Percentiles rank a stretch among this genome's conserved stretches.
phyloP scores from a whole-genome alignment of 2,797 vertebrate species.

The Cuculus canorus region DNA sequence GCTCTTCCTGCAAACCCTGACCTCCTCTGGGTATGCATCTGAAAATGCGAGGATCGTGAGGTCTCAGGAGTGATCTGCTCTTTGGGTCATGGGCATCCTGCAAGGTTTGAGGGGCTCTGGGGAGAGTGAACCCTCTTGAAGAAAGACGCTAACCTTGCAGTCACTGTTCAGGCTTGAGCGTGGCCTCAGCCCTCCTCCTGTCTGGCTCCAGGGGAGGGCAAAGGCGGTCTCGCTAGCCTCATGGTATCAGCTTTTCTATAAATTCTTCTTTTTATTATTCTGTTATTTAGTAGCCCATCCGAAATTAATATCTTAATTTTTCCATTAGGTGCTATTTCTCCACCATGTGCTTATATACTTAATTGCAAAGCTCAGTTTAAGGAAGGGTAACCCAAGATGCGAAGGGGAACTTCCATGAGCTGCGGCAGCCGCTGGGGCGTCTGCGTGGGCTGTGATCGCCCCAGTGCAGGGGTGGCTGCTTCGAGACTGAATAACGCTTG shows the following conservation, averaged over 20 bases:
- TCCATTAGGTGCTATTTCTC: not conserved
- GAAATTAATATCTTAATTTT: not conserved
- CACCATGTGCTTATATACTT: not conserved
- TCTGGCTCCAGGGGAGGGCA: not conserved
- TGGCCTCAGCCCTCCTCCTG: not conserved
- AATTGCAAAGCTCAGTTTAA: not conserved
- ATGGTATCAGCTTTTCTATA: not conserved
- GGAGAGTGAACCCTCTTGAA: not conserved
- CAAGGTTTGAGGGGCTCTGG: not conserved
- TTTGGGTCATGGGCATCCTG: not conserved
- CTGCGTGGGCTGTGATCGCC: not conserved
- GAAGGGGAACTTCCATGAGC: not conserved
- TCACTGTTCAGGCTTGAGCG: not conserved
- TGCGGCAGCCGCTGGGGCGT: rapidly evolving
- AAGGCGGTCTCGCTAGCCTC: not conserved
- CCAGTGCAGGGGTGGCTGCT: rapidly evolving
- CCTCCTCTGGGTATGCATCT: not conserved
- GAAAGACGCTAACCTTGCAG: not conserved
- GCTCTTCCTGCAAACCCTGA: not conserved
- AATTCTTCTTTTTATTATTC: not conserved
- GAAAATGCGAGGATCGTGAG: rapidly evolving
- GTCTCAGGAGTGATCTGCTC: not conserved
- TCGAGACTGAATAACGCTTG: not conserved
- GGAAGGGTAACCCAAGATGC: not conserved
- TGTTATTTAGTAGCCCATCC: not conserved